phyloP scores from a whole-genome alignment of 2,113 vertebrate genomes.

The Rhegmatorhina hoffmannsi region DNA sequence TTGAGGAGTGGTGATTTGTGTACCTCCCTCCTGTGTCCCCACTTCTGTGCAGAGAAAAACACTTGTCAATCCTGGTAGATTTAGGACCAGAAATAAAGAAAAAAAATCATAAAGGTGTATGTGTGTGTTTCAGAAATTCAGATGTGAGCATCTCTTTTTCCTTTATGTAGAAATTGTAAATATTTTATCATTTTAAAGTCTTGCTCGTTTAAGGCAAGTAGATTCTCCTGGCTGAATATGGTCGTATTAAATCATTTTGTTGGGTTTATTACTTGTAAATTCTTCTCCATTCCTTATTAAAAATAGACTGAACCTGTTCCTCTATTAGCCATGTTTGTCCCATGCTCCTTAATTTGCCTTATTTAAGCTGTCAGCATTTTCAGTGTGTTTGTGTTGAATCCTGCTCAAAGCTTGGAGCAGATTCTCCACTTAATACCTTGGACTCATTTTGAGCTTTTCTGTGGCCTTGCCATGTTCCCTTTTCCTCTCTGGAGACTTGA shows the following conservation, averaged over 20 bases:
- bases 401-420: neutral
- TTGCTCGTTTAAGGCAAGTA: neutral
- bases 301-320: neutral
- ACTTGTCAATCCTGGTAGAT: rapidly evolving
- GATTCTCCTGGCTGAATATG: rapidly evolving
- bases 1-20: neutral
- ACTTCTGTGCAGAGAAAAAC: neutral
- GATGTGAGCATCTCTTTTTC: neutral
- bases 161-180: neutral
- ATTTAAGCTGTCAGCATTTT: neutral
- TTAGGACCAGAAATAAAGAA: neutral
- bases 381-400: neutral
- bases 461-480: neutral
- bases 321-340: neutral
- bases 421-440: neutral
- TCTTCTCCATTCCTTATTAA: neutral
- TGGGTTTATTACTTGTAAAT: neutral
- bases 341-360: neutral
- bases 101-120: neutral
- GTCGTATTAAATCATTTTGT: neutral
- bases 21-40: neutral
- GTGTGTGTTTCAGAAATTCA: neutral
- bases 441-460: neutral
- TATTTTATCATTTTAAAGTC: neutral
- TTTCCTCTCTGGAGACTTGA: neutral